Evolutionary conservation across 1,140 invertebrate species (phyloP), one percentile per base, ranked within the genome.

Genomic region (Caenorhabditis latens): DNA sequence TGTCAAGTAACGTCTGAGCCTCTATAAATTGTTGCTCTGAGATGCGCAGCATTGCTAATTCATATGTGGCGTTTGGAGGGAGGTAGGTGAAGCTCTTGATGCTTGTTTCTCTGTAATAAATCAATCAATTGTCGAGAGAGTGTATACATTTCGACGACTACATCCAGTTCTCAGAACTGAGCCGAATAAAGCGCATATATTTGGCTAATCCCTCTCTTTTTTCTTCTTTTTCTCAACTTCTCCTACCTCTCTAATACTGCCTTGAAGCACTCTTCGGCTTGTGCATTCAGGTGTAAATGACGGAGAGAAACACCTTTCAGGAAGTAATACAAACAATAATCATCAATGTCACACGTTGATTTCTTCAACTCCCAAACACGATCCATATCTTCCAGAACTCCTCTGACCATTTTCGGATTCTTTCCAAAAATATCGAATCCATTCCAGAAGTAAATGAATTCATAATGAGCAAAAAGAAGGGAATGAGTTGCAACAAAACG

Each of bases 381-480:
- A 55, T 92, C 90, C 55, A 97, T 95, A 32, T 94, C 92, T 91
- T 95, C 95, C 55, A 95, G 94, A 85, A 97, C 94, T n/a, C 94
- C 94, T 90, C 96, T 94, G 48, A 96, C 94, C 14, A 95, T 92
- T 42, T 94, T 93, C 85, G 94, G 94, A 84, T 95, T 95, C 89
- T 95, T 95, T 40, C 95, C 95, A 61, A 98, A 93, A 53, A 97
- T 95, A 89, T 95, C 95, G 92, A 98, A 97, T 89, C 96, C 95
- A 94, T 98, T 98, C 97, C 97, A 98, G 0, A 98, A 94, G 91
- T 96, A 98, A 90, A 98, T 94, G 83, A 98, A 94, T 93, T 99
- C 97, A 95, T 95, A 91, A 88, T 91, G 91, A 14, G 97, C 96
- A 79, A 98, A 93, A 7, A 96, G 93, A 55, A 99, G 93, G 58